Conservation (phyloP, 2,797 vertebrate genomes). For the Poecilia velifera region DNA sequence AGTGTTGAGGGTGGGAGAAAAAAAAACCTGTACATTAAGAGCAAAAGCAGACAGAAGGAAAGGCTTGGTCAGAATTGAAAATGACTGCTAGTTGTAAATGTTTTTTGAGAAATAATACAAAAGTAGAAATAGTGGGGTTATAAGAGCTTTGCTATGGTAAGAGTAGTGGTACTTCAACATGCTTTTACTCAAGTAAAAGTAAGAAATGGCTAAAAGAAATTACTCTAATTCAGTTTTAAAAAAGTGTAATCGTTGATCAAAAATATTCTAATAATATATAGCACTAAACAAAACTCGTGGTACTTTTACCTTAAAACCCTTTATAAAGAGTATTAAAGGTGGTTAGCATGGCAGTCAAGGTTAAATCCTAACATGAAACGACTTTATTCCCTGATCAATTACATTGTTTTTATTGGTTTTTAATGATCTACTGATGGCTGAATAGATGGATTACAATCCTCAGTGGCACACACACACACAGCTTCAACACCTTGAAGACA, state of each 20-base stretch:
- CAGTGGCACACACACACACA: background rate
- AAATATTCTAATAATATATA: background rate
- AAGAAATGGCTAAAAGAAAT: no score
- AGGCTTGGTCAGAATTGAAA: background rate
- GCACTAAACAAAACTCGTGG: no score
- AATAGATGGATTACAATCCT: background rate
- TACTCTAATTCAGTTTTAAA: no score
- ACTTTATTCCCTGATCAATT: constrained; percentile 4
- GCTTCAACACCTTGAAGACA: background rate
- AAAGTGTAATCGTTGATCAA: background rate
- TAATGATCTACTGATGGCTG: constrained; percentile 3
- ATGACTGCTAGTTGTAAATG: background rate
- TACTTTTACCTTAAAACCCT: background rate
- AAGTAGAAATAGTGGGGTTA: background rate
- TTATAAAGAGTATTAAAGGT: background rate
- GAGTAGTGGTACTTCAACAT: no score
- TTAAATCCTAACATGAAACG: constrained; percentile 3
- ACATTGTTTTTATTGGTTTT: constrained; percentile 24
- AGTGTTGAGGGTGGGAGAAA: background rate
- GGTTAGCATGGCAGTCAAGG: background rate
- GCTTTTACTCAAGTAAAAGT: no score
- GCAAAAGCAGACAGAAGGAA: constrained; percentile 25
- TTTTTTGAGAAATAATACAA: background rate
- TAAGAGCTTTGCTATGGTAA: no score
- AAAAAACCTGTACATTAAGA: constrained; percentile 9